Percentiles rank a stretch among this genome's conserved stretches.
Evolutionary conservation across 2,113 vertebrate genomes (phyloP).

Genomic region (Nycticryphes semicollaris): DNA sequence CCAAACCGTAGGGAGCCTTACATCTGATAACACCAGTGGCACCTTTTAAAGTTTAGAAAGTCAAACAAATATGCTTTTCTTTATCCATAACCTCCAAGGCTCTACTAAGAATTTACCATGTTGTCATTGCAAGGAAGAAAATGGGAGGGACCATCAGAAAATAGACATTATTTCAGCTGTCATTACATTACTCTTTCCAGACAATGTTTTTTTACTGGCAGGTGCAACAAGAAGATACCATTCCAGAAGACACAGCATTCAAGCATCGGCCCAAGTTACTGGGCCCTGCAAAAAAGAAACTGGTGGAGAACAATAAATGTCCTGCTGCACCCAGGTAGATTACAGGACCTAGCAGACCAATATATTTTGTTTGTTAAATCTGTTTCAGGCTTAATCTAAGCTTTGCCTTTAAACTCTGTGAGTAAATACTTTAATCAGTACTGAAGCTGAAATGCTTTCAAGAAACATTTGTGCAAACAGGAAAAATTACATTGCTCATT

Average conservation of each 20-base stretch:
- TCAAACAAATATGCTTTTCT: neutral
- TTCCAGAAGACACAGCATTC: neutral
- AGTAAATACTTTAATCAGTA: slow-evolving; percentile 6
- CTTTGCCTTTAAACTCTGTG: neutral
- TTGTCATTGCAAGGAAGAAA: neutral
- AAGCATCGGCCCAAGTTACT: neutral
- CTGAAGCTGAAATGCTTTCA: slow-evolving; percentile 16
- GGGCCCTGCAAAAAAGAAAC: neutral
- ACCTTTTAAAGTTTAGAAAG: neutral
- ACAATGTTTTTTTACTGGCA: neutral
- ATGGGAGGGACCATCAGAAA: neutral
- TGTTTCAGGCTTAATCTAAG: neutral
- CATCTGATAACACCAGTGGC: neutral
- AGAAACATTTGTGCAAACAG: slow-evolving; percentile 18
- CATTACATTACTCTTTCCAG: neutral
- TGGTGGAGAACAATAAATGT: neutral
- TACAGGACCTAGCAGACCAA: neutral
- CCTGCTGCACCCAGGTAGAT: neutral
- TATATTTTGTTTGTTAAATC: neutral
- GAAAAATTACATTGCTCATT: slow-evolving; percentile 9
- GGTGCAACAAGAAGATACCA: neutral
- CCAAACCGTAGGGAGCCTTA: neutral
- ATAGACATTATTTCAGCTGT: neutral
- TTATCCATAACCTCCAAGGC: neutral
- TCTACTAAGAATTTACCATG: neutral